Percentiles rank a stretch among this genome's conserved stretches.
These are phyloP conservation scores for Haemorhous mexicanus DNA, from an alignment of 2,113 vertebrate genomes.

Conservation along the genomic window DNA sequence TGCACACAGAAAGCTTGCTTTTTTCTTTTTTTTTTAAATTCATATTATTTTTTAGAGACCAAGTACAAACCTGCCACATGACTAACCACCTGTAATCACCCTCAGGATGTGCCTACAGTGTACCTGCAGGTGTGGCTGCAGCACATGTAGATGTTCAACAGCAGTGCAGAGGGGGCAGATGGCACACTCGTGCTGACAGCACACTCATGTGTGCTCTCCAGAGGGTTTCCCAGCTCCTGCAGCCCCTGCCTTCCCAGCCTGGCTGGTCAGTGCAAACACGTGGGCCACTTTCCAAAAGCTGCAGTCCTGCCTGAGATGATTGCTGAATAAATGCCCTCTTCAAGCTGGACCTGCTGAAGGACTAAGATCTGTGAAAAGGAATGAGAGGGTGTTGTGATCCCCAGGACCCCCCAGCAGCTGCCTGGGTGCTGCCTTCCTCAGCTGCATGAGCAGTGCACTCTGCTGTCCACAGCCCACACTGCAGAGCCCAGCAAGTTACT, in stretches of 20 bases:
- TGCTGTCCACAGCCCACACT: not conserved
- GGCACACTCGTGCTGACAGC: not conserved
- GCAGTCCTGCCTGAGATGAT: not conserved
- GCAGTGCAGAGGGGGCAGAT: not conserved
- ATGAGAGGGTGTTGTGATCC: not conserved
- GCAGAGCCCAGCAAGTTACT: not conserved
- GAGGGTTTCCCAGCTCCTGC: not conserved
- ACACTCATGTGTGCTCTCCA: fast-evolving
- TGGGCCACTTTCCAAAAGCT: not conserved
- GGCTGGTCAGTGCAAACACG: fast-evolving
- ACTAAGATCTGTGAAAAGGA: not conserved
- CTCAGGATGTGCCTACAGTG: not conserved
- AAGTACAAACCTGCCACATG: not conserved
- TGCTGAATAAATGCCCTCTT: not conserved
- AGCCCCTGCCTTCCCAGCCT: not conserved
- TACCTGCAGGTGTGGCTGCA: not conserved
- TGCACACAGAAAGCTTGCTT: not conserved
- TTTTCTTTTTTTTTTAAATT: not conserved
- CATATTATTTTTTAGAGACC: not conserved
- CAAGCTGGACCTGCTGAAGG: not conserved
- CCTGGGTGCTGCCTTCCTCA: not conserved
- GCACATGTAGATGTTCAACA: fast-evolving
- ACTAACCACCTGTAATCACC: fast-evolving
- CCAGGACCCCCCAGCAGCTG: not conserved
- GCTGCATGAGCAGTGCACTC: constrained; percentile 45